Conservation (phyloP, 2,888 invertebrate species). For the Chironomus tentans region DNA sequence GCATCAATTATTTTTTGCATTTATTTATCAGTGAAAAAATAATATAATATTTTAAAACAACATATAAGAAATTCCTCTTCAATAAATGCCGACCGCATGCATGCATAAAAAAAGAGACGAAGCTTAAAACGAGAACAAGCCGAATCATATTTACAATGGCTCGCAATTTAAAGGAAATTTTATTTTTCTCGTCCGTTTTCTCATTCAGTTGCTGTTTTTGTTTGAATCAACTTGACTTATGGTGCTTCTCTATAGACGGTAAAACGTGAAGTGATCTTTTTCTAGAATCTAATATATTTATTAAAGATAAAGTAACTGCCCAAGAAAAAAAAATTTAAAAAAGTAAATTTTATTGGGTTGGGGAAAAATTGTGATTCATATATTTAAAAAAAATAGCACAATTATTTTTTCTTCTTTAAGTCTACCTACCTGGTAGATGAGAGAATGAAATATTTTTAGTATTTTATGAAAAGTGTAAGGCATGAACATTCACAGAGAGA, state of each 20-base stretch:
- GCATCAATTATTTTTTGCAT: background rate
- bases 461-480: background rate
- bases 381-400: background rate
- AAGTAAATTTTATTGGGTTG: no score
- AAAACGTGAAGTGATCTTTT: no score
- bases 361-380: no score
- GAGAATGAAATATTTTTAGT: background rate
- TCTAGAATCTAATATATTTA: background rate
- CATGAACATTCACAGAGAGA: no score
- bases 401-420: background rate
- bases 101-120: background rate
- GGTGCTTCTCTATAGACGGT: no score
- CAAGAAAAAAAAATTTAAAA: no score
- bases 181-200: slow-evolving; percentile 5
- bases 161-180: background rate
- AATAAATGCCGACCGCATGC: background rate
- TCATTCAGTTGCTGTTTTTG: slow-evolving; percentile 21
- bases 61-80: background rate
- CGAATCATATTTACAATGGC: background rate
- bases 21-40: background rate
- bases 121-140: slow-evolving; percentile 20
- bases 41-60: background rate
- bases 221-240: slow-evolving; percentile 11
- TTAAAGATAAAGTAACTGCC: no score
- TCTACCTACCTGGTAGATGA: background rate